Conservation (phyloP, 1,140 invertebrate genomes). For the Anadara kagoshimensis region DNA sequence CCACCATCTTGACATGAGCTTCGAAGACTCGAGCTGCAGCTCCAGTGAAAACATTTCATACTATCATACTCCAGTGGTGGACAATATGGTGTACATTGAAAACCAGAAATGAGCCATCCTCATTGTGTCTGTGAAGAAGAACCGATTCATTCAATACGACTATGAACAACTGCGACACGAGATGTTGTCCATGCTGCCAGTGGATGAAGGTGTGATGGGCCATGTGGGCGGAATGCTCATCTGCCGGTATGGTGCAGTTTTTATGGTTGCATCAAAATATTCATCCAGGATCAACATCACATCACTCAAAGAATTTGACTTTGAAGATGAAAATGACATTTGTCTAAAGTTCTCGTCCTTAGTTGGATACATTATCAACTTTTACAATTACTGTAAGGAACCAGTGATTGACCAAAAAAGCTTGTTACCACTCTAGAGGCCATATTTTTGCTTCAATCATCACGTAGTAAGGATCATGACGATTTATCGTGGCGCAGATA, state of each 20-base stretch:
- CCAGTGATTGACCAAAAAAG: conserved; percentile 1
- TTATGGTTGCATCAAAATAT: conserved; percentile 2
- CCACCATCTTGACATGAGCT: conserved; percentile 1
- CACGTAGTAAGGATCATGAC: conserved; percentile 7
- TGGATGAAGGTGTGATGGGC: background rate
- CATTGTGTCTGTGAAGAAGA: conserved; percentile 1
- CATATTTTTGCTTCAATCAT: no score
- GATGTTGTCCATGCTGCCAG: conserved; percentile 1
- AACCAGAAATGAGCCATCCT: background rate
- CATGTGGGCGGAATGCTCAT: background rate
- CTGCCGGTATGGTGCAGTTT: conserved; percentile 1
- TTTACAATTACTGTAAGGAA: conserved; percentile 2
- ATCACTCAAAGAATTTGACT: conserved; percentile 1
- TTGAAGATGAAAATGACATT: conserved; percentile 2
- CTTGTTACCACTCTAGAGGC: no score
- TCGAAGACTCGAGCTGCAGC: conserved; percentile 1
- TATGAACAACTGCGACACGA: conserved; percentile 1
- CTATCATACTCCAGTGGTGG: conserved; percentile 1
- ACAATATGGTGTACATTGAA: conserved; percentile 1
- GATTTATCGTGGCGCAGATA: conserved; percentile 11
- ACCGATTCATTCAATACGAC: conserved; percentile 1
- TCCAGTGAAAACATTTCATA: conserved; percentile 1
- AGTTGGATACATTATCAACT: conserved; percentile 1
- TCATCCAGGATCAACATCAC: conserved; percentile 1
- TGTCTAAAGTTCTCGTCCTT: conserved; percentile 1